phyloP scores from a whole-genome alignment of 1,140 invertebrate species.

The Myzus persicae region DNA sequence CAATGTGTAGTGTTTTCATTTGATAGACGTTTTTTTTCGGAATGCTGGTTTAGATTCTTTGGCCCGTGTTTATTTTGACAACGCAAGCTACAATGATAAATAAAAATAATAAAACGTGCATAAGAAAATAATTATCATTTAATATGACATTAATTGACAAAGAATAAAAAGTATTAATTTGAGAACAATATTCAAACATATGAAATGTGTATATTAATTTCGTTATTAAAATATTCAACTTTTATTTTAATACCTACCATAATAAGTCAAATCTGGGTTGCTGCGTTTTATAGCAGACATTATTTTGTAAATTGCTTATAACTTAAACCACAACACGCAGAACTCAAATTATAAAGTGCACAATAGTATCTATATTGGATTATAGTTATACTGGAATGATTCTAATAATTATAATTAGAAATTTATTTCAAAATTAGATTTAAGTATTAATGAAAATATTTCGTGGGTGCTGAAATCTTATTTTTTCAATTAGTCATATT shows the following conservation, averaged over 20 bases:
- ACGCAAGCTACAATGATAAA: neutral
- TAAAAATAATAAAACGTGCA: neutral
- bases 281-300: neutral
- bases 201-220: neutral
- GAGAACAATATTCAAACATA: neutral
- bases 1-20: conserved; percentile 53
- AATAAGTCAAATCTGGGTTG: neutral
- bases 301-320: neutral
- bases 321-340: neutral
- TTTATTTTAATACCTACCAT: neutral
- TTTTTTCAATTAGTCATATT: neutral
- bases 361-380: neutral
- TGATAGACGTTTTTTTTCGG: conserved; percentile 8
- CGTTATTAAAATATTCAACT: neutral
- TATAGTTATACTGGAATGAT: neutral
- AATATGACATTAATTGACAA: neutral
- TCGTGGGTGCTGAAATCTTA: neutral
- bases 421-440: neutral
- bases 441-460: neutral
- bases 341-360: neutral
- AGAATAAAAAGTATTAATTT: neutral
- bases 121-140: conserved; percentile 26
- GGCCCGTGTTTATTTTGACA: conserved; percentile 16
- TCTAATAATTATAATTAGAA: neutral
- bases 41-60: conserved; percentile 44